phyloP scores from a whole-genome alignment of 2,797 vertebrate species.

The Onychomys arenicola region DNA sequence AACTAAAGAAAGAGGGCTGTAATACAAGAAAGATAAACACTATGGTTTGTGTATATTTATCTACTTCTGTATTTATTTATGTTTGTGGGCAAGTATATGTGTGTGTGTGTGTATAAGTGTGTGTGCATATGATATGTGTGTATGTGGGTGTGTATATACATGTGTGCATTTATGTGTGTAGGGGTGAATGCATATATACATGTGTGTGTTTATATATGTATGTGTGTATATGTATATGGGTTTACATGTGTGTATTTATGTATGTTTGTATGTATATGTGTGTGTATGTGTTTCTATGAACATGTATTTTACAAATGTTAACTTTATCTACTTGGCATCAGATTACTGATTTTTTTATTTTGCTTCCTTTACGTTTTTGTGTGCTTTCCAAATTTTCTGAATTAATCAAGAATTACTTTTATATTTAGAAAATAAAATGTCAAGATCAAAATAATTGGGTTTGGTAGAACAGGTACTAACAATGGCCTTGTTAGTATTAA shows the following conservation, averaged over 20 bases:
- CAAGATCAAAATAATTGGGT: conserved; percentile 52
- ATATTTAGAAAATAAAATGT: conserved; percentile 67
- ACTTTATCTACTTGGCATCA: conserved; percentile 28
- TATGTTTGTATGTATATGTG: background rate
- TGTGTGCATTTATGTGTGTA: background rate
- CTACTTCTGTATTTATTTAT: background rate
- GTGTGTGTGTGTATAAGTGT: background rate
- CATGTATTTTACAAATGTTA: conserved; percentile 54
- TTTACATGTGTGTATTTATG: too few relatives aligned
- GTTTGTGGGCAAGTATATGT: background rate
- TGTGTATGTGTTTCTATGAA: background rate
- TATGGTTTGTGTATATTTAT: background rate
- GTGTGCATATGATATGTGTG: background rate
- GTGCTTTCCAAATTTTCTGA: conserved; percentile 38
- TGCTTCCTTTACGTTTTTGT: conserved; percentile 48
- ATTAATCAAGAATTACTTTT: conserved; percentile 64
- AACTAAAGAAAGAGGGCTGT: background rate
- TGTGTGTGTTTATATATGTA: background rate
- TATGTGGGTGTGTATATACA: background rate
- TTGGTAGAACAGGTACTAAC: conserved; percentile 31
- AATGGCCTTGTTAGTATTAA: conserved; percentile 11
- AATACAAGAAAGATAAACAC: background rate
- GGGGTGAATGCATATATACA: too few relatives aligned
- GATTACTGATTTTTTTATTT: background rate
- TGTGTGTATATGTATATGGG: background rate